A percentile compares a stretch with the other conserved stretches of the same genome.
phyloP scores from a whole-genome alignment of 2,113 vertebrate species.

The Ochotona curzoniae region DNA sequence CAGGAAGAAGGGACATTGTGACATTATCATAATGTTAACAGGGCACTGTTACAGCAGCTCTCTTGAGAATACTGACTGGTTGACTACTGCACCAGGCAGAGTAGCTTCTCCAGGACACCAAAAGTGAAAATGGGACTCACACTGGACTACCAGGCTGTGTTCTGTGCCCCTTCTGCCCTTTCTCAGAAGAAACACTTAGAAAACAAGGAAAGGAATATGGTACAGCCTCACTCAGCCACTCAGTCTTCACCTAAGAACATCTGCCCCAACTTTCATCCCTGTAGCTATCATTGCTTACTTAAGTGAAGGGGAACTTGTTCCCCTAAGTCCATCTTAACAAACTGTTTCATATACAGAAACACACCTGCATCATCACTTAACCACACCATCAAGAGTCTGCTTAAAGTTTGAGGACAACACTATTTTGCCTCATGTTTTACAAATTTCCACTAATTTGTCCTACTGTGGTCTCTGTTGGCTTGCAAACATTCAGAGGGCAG shows the following conservation, averaged over 20 bases:
- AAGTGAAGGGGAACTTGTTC: background rate
- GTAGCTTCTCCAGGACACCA: background rate
- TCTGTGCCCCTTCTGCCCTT: background rate
- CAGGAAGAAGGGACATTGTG: background rate
- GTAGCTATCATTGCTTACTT: constrained; percentile 7
- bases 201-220: background rate
- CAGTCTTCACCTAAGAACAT: background rate
- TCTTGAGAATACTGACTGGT: background rate
- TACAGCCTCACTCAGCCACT: background rate
- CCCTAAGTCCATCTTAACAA: constrained; percentile 10
- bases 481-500: constrained; percentile 1
- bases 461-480: background rate
- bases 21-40: constrained; percentile 24
- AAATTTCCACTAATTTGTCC: background rate
- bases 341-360: constrained; percentile 26
- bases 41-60: background rate
- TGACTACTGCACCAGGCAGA: background rate
- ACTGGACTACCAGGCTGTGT: background rate
- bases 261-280: constrained; percentile 25
- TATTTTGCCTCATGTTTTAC: background rate
- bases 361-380: background rate
- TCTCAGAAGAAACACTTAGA: background rate
- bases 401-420: background rate
- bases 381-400: constrained; percentile 34
- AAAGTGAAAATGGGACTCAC: background rate